phyloP scores from a whole-genome alignment of 1,140 invertebrate species.

The Bombus fervidus region DNA sequence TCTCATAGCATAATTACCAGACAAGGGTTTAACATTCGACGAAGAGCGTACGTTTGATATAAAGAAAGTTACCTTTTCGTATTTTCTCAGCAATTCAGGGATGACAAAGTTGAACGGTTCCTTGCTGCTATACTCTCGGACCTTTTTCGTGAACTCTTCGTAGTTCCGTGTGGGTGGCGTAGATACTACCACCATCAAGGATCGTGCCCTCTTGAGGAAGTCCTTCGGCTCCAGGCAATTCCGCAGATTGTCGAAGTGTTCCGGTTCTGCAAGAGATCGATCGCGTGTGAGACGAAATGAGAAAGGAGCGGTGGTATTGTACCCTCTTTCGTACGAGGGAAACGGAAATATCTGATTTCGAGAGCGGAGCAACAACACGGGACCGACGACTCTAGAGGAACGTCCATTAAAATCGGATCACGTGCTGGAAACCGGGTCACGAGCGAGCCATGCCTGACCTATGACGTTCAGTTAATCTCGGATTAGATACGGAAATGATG shows the following conservation, averaged over 20 bases:
- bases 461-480: constrained; percentile 38
- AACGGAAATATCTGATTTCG: constrained; percentile 18
- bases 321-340: not conserved
- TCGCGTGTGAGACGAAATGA: not conserved
- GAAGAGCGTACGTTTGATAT: too few relatives aligned
- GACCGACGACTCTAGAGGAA: not conserved
- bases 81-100: constrained; percentile 86
- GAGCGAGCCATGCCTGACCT: constrained; percentile 21
- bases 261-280: constrained; percentile 79
- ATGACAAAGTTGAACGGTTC: constrained; percentile 90
- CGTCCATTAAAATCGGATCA: constrained; percentile 29
- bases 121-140: constrained; percentile 88
- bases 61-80: constrained; percentile 74
- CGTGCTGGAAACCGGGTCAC: constrained; percentile 44
- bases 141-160: constrained; percentile 89
- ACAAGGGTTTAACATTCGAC: not conserved
- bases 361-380: not conserved
- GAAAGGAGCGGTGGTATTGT: not conserved
- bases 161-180: constrained; percentile 90
- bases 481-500: constrained; percentile 46
- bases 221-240: constrained; percentile 86
- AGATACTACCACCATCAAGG: constrained; percentile 92
- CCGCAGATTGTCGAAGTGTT: constrained; percentile 83
- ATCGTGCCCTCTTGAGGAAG: constrained; percentile 88
- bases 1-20: too few relatives aligned